A percentile compares a stretch with the other conserved stretches of the same genome.
Conservation (phyloP, 2,113 vertebrate species). For the Tragelaphus imberbis region DNA sequence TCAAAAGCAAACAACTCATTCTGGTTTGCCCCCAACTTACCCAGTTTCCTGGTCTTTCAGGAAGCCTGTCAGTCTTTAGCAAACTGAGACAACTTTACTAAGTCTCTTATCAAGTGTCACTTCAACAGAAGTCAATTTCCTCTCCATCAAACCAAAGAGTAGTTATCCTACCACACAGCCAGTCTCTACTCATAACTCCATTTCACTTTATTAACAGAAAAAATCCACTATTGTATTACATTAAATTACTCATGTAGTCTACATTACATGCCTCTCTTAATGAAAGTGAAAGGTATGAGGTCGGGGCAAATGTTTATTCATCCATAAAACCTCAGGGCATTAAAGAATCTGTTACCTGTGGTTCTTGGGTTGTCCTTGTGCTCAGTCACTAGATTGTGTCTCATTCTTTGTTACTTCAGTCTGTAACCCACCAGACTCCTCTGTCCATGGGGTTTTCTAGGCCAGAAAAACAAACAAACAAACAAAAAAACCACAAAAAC, state of each 20-base stretch:
- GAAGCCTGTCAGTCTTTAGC: not conserved
- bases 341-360: not conserved
- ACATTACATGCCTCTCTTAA: not conserved
- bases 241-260: not conserved
- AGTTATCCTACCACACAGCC: not conserved
- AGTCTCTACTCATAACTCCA: not conserved
- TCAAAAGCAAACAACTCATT: not conserved
- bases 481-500: accelerated
- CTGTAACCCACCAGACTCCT: not conserved
- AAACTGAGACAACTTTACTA: not conserved
- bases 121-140: not conserved
- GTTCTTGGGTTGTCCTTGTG: not conserved
- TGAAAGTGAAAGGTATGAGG: not conserved
- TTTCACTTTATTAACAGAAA: not conserved
- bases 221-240: not conserved
- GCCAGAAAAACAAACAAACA: not conserved
- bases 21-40: not conserved
- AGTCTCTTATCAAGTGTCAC: not conserved
- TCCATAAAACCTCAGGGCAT: not conserved
- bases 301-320: not conserved
- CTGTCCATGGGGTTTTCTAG: not conserved
- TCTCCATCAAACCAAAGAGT: not conserved
- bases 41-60: not conserved
- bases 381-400: not conserved
- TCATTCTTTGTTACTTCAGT: not conserved